Percentiles rank a stretch among this genome's conserved stretches.
These are phyloP conservation scores for Doryteuthis pealeii DNA, from an alignment of 1,140 invertebrate species.

Conservation along the genomic window DNA sequence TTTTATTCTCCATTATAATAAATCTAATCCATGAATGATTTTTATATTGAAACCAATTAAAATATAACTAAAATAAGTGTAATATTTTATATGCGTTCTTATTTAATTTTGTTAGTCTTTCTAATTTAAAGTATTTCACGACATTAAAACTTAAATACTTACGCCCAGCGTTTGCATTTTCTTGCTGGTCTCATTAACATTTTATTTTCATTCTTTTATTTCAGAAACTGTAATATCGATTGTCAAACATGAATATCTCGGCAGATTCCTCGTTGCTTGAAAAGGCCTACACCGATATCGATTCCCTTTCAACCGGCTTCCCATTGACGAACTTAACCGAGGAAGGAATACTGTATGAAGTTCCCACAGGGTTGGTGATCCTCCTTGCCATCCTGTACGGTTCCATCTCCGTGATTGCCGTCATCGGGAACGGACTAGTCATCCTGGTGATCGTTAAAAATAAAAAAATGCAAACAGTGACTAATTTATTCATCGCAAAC, in stretches of 20 bases:
- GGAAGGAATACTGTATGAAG: conserved; percentile 64
- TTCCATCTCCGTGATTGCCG: conserved; percentile 74
- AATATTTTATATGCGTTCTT: no score
- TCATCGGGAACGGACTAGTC: conserved; percentile 78
- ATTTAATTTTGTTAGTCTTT: no score
- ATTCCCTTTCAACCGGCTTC: conserved; percentile 47
- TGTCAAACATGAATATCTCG: conserved; percentile 27
- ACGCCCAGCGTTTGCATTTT: no score
- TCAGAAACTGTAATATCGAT: conserved; percentile 26
- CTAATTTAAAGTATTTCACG: no score
- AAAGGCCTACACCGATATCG: conserved; percentile 33
- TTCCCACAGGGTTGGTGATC: conserved; percentile 72
- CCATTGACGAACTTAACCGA: conserved; percentile 37
- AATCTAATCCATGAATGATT: no score
- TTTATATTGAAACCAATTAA: no score
- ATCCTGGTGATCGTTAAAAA: conserved; percentile 74
- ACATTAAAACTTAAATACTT: no score
- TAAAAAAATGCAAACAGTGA: conserved; percentile 74
- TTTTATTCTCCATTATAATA: no score
- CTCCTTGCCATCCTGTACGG: conserved; percentile 79
- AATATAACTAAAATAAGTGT: no score
- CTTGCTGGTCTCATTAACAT: conserved; percentile 22
- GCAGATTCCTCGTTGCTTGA: conserved; percentile 37
- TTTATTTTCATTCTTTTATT: conserved; percentile 21
- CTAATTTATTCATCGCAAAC: conserved; percentile 74